A percentile compares a stretch with the other conserved stretches of the same genome.
Evolutionary conservation across 2,888 invertebrate species (phyloP).

Genomic region (Eristalis tenax): DNA sequence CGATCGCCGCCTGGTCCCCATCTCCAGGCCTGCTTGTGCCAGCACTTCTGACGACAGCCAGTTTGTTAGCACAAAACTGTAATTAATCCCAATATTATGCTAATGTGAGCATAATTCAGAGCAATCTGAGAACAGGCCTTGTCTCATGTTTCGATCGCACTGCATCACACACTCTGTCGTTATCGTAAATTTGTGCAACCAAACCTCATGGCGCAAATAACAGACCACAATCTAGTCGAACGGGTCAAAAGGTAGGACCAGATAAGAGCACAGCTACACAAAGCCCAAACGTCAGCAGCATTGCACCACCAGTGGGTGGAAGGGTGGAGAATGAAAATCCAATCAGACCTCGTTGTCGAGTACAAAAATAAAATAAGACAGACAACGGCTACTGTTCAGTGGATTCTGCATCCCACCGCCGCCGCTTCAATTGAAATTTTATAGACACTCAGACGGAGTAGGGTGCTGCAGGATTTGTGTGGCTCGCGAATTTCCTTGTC

Average conservation of each 20-base stretch:
- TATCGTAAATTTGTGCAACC: no score
- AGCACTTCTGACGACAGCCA: background rate
- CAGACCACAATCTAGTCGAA: slow-evolving; percentile 3
- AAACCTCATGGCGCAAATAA: slow-evolving; percentile 7
- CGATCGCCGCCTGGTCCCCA: background rate
- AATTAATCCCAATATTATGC: slow-evolving; percentile 22
- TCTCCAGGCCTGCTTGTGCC: background rate
- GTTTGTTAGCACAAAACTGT: slow-evolving; percentile 26
- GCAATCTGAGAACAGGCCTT: background rate
- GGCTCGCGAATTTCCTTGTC: background rate
- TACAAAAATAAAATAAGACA: slow-evolving; percentile 1
- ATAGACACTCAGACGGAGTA: background rate
- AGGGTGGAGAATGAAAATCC: slow-evolving; percentile 54
- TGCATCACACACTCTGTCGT: no score
- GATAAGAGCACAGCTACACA: slow-evolving; percentile 44
- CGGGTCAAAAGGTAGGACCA: slow-evolving; percentile 47
- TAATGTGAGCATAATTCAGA: background rate
- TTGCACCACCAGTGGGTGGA: background rate
- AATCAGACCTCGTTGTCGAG: slow-evolving; percentile 54
- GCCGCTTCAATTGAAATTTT: slow-evolving; percentile 24
- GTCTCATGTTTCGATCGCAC: background rate
- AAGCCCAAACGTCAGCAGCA: background rate
- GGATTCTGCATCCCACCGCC: slow-evolving; percentile 39
- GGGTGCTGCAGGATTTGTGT: background rate
- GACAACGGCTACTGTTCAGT: slow-evolving; percentile 18